Base-by-base conservation (phyloP, 2,797 vertebrate genomes). In the Eurystomus glaucurus region DNA sequence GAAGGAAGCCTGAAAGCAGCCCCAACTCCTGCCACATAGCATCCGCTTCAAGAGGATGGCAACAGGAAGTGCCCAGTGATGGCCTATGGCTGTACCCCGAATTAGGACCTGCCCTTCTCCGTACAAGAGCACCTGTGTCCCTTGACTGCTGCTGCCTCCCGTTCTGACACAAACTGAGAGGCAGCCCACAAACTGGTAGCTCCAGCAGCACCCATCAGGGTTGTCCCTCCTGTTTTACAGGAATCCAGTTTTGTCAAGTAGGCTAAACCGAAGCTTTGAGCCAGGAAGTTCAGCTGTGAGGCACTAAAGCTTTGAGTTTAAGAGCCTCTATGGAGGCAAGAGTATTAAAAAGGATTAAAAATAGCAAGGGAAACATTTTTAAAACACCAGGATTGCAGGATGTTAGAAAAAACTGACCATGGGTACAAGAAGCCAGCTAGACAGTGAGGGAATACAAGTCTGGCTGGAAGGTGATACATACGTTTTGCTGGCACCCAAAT, bases 321-420 rank as follows among this genome's bases (percentile, higher is more conserved):
- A 20, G n/a, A 83, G 43, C 8, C 33, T 92, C 52, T 26, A 13
- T 1, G 77, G 45, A 35, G 18, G 41, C 0, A 4, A 45, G 37
- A 79, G 9, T 13, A 55, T 4, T n/a, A 13, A 57, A 31, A 76
- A 68, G 54, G 20, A n/a, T 11, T 12, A n/a, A 31, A 41, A 61
- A 57, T 1, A 62, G 15, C 35, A 65, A 26, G 22, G 10, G 20
- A 79, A 77, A 45, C 3, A 1, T 31, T 72, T 66, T 22, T 23
- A 18, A 61, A 68, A 66, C 33, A 39, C 13, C 6, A 13, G 10
- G 22, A 52, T 1, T 22, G 21, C 6, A 48, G 22, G 7, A 58
- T 1, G 1, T 0, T 10, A 23, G 43, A 29, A 78, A 96, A 58
- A 91, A 50, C 0, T 0, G 45, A 31, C 22, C 19, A 26, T 2